Evolutionary conservation across 2,113 vertebrate genomes (phyloP).

Genomic region (Fulmarus glacialis): DNA sequence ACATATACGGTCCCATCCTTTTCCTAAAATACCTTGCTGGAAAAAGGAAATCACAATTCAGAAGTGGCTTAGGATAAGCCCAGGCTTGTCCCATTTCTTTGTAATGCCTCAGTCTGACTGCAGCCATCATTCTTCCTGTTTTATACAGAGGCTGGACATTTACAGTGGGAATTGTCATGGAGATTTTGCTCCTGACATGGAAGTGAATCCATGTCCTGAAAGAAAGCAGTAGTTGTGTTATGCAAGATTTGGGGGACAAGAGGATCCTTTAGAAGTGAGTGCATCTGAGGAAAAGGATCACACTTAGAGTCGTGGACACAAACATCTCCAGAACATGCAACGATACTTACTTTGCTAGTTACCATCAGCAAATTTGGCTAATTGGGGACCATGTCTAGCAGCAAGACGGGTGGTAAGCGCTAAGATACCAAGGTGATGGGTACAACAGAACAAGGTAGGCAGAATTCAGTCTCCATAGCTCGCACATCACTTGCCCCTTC

Average conservation of each 20-base stretch:
- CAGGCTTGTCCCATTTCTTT: not conserved
- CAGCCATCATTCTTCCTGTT: not conserved
- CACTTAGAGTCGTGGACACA: not conserved
- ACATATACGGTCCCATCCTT: not conserved
- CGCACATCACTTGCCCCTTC: fast-evolving
- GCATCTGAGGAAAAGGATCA: not conserved
- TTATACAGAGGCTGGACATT: not conserved
- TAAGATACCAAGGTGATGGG: not conserved
- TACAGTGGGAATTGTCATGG: not conserved
- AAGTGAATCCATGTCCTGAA: not conserved
- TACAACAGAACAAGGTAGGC: not conserved
- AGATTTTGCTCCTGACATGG: not conserved
- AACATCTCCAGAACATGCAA: not conserved
- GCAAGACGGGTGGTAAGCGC: not conserved
- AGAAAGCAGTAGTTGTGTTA: not conserved
- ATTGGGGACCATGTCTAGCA: fast-evolving
- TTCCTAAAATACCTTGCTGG: not conserved
- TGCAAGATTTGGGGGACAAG: not conserved
- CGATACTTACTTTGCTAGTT: not conserved
- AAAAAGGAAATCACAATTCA: not conserved
- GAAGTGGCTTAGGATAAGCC: not conserved
- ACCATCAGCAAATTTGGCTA: not conserved
- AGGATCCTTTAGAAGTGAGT: not conserved
- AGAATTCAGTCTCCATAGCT: not conserved
- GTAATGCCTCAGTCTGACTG: not conserved